Conservation (phyloP, 1,140 invertebrate species). For the Dreissena polymorpha region DNA sequence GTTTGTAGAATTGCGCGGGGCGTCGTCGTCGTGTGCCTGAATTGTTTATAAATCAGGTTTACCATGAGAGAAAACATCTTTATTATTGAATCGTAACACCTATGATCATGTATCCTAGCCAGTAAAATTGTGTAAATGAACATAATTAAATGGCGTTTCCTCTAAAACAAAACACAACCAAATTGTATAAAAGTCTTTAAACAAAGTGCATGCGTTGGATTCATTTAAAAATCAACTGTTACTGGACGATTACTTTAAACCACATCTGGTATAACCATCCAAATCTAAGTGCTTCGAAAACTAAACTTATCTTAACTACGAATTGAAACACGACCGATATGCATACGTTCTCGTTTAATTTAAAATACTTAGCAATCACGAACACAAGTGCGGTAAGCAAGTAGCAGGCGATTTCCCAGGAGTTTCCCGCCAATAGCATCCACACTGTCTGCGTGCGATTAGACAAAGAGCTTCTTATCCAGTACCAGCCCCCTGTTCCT, state of each 20-base stretch:
- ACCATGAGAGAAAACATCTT: too few species aligned
- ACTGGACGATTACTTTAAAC: not conserved
- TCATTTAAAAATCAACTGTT: not conserved
- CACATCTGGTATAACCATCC: not conserved
- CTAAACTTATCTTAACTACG: not conserved
- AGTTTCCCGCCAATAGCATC: conserved; percentile 56
- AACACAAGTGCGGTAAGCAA: conserved; percentile 39
- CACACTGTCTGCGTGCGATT: conserved; percentile 1
- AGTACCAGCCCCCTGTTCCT: conserved; percentile 57
- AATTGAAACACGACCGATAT: not conserved
- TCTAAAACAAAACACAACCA: not conserved
- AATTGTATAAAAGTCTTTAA: not conserved
- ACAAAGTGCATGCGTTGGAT: not conserved
- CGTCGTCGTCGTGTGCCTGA: not conserved
- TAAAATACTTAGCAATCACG: conserved; percentile 40
- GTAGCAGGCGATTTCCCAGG: conserved; percentile 57
- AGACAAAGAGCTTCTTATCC: conserved; percentile 51
- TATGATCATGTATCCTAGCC: too few species aligned
- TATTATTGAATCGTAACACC: too few species aligned
- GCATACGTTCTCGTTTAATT: conserved; percentile 37
- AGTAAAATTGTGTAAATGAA: too few species aligned
- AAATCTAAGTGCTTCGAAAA: not conserved
- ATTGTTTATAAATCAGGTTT: not conserved
- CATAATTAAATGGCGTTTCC: not conserved
- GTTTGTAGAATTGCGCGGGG: not conserved